Conservation (phyloP, 2,797 vertebrate genomes). For the Sitta carolinensis region DNA sequence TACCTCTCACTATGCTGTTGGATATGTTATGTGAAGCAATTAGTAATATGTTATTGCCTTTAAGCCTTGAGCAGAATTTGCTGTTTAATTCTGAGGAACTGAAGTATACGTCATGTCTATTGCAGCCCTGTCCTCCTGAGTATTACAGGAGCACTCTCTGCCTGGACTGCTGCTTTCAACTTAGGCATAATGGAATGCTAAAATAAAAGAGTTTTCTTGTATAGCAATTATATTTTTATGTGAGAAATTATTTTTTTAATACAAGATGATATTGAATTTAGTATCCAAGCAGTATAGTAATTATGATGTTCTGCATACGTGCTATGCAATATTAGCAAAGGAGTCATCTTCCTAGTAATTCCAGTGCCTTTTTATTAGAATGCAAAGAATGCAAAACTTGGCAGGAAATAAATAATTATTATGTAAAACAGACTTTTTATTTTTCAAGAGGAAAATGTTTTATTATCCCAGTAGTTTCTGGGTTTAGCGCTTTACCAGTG, state of each 20-base stretch:
- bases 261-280: not conserved
- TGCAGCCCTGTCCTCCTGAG: not conserved
- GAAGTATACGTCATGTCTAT: accelerated
- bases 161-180: not conserved
- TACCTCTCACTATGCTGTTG: not conserved
- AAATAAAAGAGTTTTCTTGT: not conserved
- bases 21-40: not conserved
- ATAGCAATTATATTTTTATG: not conserved
- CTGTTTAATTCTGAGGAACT: not conserved
- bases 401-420: not conserved
- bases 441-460: not conserved
- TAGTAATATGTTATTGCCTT: not conserved
- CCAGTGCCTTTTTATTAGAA: not conserved
- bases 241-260: not conserved
- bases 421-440: not conserved
- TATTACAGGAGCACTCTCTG: not conserved
- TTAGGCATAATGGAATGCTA: not conserved
- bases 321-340: not conserved
- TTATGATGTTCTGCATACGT: not conserved
- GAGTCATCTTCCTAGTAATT: not conserved
- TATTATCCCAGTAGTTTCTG: not conserved
- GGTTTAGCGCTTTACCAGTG: not conserved
- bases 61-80: not conserved
- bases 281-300: not conserved
- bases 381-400: not conserved